phyloP scores from a whole-genome alignment of 2,113 vertebrate species.

The Cheirogaleus medius region DNA sequence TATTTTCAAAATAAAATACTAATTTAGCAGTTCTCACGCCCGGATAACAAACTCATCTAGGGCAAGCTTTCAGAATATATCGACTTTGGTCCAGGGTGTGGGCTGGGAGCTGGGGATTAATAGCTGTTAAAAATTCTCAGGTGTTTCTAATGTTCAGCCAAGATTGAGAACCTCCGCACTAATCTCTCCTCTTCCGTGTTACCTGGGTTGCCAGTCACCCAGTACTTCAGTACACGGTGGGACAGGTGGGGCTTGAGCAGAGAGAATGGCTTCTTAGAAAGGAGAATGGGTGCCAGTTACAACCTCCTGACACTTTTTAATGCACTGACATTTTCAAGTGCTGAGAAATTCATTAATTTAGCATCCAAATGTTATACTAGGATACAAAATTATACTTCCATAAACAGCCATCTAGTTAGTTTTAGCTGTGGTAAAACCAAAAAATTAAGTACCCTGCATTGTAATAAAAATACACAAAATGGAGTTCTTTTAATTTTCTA shows the following conservation, averaged over 20 bases:
- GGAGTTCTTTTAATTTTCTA: neutral
- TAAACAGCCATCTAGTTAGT: neutral
- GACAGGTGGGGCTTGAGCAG: neutral
- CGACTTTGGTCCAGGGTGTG: neutral
- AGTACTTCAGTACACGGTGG: accelerated
- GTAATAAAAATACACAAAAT: conserved; percentile 13
- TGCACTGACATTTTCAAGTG: neutral
- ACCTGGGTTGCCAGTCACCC: too few species aligned
- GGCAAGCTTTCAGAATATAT: neutral
- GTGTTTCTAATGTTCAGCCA: neutral
- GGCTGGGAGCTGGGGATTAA: neutral
- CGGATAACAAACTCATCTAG: neutral
- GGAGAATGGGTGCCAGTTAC: neutral
- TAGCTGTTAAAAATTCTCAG: neutral
- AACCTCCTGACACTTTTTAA: neutral
- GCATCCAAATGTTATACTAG: neutral
- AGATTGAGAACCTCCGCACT: neutral
- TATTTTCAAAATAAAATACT: neutral
- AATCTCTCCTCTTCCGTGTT: neutral
- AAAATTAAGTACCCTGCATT: neutral
- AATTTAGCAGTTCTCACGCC: neutral
- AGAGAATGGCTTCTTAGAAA: neutral
- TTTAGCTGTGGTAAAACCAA: neutral
- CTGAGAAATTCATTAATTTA: neutral
- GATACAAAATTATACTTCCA: neutral